Conservation (phyloP, 2,888 invertebrate genomes). For the Acanthosepion pharaonis region DNA sequence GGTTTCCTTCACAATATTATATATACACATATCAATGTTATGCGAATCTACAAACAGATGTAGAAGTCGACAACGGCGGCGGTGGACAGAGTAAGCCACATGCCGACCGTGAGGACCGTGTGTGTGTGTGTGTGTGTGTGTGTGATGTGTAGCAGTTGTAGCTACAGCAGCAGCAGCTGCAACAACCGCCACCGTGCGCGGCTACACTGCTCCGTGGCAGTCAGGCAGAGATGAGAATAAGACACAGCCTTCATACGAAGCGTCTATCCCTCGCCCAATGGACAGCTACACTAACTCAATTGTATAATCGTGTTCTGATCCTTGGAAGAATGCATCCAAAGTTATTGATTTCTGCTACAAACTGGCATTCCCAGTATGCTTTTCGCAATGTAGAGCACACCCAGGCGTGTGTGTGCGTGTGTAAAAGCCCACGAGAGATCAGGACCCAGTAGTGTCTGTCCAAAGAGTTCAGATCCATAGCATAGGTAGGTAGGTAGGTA, state of each 20-base stretch:
- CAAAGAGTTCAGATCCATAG: background rate
- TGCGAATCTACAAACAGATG: background rate
- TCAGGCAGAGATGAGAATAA: no score
- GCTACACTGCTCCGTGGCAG: no score
- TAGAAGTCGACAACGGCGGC: background rate
- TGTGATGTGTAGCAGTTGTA: background rate
- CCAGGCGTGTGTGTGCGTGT: background rate
- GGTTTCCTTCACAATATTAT: background rate
- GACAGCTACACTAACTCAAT: conserved; percentile 4
- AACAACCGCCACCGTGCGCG: no score
- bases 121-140: background rate
- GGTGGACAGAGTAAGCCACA: background rate
- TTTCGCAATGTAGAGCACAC: background rate
- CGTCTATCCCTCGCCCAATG: background rate
- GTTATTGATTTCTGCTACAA: background rate
- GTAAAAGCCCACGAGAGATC: background rate
- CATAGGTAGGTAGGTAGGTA: background rate
- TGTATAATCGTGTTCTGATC: conserved; percentile 6
- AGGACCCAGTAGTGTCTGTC: background rate
- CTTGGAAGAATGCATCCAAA: background rate
- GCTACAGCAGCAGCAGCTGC: background rate
- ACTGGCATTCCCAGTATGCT: background rate
- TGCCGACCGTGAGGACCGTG: background rate
- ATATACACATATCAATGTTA: background rate
- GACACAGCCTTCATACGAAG: background rate